A percentile compares a stretch with the other conserved stretches of the same genome.
Evolutionary conservation across 1,140 invertebrate genomes (phyloP).

Genomic region (Drosophila busckii): DNA sequence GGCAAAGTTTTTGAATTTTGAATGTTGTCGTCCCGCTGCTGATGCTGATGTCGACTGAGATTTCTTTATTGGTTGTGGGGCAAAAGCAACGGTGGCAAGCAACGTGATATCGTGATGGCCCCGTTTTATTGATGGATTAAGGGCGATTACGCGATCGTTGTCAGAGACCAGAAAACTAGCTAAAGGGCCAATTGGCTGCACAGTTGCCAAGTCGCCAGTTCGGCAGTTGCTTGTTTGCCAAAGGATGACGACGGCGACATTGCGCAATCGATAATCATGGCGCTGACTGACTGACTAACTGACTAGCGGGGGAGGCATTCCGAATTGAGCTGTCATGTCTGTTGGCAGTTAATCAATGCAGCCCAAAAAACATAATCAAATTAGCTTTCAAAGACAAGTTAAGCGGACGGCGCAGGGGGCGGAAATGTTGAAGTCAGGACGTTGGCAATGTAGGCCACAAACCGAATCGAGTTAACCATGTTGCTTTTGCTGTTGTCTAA

Average conservation of each 20-base stretch:
- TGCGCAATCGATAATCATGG: slow-evolving; percentile 76
- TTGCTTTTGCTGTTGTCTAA: slow-evolving; percentile 27
- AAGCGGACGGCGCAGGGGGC: slow-evolving; percentile 32
- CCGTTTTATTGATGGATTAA: slow-evolving; percentile 78
- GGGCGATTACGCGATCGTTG: slow-evolving; percentile 77
- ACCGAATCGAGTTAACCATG: slow-evolving; percentile 20
- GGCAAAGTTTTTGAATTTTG: no score
- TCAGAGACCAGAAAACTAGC: slow-evolving; percentile 31
- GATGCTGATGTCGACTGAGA: slow-evolving; percentile 47
- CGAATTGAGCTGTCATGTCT: slow-evolving; percentile 78
- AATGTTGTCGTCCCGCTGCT: no score
- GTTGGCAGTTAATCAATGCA: slow-evolving; percentile 76
- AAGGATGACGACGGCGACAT: slow-evolving; percentile 51
- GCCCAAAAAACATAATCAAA: slow-evolving; percentile 71
- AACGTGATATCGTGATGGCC: slow-evolving; percentile 72
- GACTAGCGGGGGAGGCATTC: slow-evolving; percentile 22
- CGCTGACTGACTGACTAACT: no score
- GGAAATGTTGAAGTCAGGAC: slow-evolving; percentile 8
- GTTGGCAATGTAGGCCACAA: slow-evolving; percentile 57
- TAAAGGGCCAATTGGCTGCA: not conserved
- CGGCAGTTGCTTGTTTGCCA: slow-evolving; percentile 48
- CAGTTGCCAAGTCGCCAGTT: slow-evolving; percentile 43
- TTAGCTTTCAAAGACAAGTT: slow-evolving; percentile 70
- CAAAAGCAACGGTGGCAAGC: slow-evolving; percentile 64
- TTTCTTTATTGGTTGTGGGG: slow-evolving; percentile 15